Conservation (phyloP, 2,888 invertebrate species). For the Drosophila rellima region DNA sequence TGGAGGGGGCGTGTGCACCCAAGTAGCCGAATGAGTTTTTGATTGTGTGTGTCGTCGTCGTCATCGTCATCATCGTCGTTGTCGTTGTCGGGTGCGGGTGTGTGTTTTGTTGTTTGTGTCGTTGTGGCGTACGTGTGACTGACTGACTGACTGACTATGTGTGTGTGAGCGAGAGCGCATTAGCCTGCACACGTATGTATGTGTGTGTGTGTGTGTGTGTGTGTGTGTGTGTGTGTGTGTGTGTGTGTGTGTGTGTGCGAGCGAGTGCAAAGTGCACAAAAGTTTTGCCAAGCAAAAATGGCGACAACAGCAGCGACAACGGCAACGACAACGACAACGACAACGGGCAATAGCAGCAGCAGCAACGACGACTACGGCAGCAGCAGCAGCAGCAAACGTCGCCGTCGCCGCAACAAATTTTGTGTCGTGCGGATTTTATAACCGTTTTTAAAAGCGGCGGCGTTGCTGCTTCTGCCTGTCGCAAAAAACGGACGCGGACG, state of each 20-base stretch:
- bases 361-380: slow-evolving; percentile 15
- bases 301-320: slow-evolving; percentile 64
- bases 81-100: slow-evolving; percentile 50
- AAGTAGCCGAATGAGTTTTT: slow-evolving; percentile 75
- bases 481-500: slow-evolving; percentile 48
- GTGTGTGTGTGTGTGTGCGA: slow-evolving; percentile 47
- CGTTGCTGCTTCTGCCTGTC: slow-evolving; percentile 59
- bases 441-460: slow-evolving; percentile 74
- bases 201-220: slow-evolving; percentile 22
- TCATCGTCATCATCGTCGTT: slow-evolving; percentile 20
- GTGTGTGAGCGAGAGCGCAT: slow-evolving; percentile 42
- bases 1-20: slow-evolving; percentile 62
- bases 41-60: slow-evolving; percentile 66
- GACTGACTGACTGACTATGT: slow-evolving; percentile 16
- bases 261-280: slow-evolving; percentile 78
- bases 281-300: slow-evolving; percentile 73
- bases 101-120: slow-evolving; percentile 41
- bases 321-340: slow-evolving; percentile 50
- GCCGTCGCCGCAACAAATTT: slow-evolving; percentile 52
- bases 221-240: slow-evolving; percentile 65
- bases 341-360: slow-evolving; percentile 38
- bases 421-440: slow-evolving; percentile 74
- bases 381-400: slow-evolving; percentile 28
- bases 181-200: slow-evolving; percentile 25
- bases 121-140: slow-evolving; percentile 29